phyloP scores from a whole-genome alignment of 2,888 invertebrate species.

The Campoplex capitator region DNA sequence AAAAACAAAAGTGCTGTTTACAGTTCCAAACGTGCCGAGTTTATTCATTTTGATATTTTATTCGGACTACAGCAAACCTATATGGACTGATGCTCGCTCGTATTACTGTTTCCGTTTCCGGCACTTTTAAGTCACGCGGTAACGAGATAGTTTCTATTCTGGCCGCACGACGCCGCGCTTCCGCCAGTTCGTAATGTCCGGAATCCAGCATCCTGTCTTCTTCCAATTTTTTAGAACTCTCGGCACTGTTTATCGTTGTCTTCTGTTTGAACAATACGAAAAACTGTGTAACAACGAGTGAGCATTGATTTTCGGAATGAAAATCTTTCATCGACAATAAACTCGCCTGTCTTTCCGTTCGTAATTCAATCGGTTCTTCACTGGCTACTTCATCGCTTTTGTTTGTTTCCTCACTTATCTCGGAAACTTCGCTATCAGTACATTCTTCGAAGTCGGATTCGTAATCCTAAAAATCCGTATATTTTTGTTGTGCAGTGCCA shows the following conservation, averaged over 20 bases:
- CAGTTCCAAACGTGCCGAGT: slow-evolving; percentile 40
- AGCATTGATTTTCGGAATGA: not conserved
- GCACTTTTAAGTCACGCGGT: slow-evolving; percentile 70
- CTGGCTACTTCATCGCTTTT: slow-evolving; percentile 68
- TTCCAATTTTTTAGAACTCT: slow-evolving; percentile 75
- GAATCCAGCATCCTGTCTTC: slow-evolving; percentile 82
- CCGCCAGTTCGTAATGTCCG: slow-evolving; percentile 82
- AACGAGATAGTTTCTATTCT: slow-evolving; percentile 77
- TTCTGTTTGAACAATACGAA: slow-evolving; percentile 60
- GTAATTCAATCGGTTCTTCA: slow-evolving; percentile 78
- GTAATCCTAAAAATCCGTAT: slow-evolving; percentile 82
- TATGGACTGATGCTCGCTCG: slow-evolving; percentile 75
- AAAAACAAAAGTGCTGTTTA: slow-evolving; percentile 18
- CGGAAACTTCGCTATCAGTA: slow-evolving; percentile 78
- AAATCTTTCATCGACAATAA: slow-evolving; percentile 7
- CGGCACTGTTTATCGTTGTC: slow-evolving; percentile 73
- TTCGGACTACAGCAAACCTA: slow-evolving; percentile 78
- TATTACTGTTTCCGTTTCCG: slow-evolving; percentile 69
- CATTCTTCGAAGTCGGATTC: slow-evolving; percentile 86
- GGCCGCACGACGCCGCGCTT: slow-evolving; percentile 81
- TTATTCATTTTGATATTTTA: slow-evolving; percentile 75
- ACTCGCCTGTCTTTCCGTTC: slow-evolving; percentile 73
- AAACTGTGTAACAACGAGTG: not conserved
- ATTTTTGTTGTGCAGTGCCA: slow-evolving; percentile 16
- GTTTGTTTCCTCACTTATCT: slow-evolving; percentile 77